Evolutionary conservation across 2,113 vertebrate genomes (phyloP), one percentile per base, ranked within the genome.

Genomic region (Urocynchramus pylzowi): DNA sequence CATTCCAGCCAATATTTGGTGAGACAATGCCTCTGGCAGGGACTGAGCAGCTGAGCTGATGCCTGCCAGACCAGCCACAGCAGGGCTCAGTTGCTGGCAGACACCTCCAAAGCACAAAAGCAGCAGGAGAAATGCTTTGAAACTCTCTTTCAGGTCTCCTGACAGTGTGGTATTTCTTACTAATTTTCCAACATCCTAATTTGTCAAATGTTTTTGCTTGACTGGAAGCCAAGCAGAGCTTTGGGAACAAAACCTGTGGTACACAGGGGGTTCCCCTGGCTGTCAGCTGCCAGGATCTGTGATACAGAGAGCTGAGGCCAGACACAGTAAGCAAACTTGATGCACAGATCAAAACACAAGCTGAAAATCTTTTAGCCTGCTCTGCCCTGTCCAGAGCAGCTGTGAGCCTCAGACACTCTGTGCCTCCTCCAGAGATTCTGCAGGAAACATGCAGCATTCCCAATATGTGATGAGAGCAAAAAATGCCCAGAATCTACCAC

Each of bases 391-490:
- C 50, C 50, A 74, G 31, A 80, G 15, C 2, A 13, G 31, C n/a
- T 63, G 16, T 60, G 22, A 94, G 20, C 31, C 41, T 53, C 47
- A 73, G 49, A 87, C 31, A 42, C 0, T 0, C 28, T 22, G 3
- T 22, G 9, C 8, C 35, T 50, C 30, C 16, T 81, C 20, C 41
- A 56, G 33, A 47, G 17, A 50, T 14, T 27, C 9, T 70, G 13
- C 41, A 74, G 37, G 3, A 9, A 80, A 77, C 0, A 0, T 31
- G 31, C 42, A 75, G 35, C 77, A 63, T 42, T 61, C 33, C 47
- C 39, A 52, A 35, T 35, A 71, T 0, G 1, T 1, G 1, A 9
- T 13, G 18, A 56, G 10, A 84, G 22, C 1, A 1, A 27, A 39
- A 56, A 45, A 8, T 33, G 45, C 17, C 33, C 24, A 42, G 24